Conservation (phyloP, 1,140 invertebrate genomes). For the Drosophila pectinifera region DNA sequence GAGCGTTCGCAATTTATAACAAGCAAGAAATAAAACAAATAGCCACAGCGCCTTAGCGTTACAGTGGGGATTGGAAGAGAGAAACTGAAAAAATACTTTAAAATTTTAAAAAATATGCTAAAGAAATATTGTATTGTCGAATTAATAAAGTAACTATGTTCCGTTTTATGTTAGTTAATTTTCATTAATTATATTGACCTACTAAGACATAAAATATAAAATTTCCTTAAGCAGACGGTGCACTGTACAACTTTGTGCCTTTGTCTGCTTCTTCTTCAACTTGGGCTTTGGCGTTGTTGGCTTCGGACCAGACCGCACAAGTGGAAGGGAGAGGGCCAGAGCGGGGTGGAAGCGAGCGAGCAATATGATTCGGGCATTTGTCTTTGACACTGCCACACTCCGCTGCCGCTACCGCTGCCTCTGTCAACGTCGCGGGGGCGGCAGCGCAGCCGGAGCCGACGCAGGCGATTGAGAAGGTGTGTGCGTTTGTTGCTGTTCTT, state of each 20-base stretch:
- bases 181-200: neutral
- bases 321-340: constrained; percentile 21
- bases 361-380: constrained; percentile 75
- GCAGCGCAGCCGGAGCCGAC: constrained; percentile 27
- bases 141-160: neutral
- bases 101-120: neutral
- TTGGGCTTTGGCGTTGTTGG: constrained; percentile 50
- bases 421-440: constrained; percentile 33
- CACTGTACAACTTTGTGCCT: constrained; percentile 34
- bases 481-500: constrained; percentile 51
- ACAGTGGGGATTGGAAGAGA: constrained; percentile 4
- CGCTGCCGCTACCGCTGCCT: constrained; percentile 28
- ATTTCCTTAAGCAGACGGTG: neutral
- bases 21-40: constrained; percentile 49
- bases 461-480: constrained; percentile 68
- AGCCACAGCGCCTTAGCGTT: constrained; percentile 25
- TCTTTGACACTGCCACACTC: constrained; percentile 67
- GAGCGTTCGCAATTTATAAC: constrained; percentile 48
- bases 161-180: neutral
- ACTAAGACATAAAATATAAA: constrained; percentile 1
- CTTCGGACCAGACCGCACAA: constrained; percentile 42
- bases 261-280: constrained; percentile 30
- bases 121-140: too few species aligned
- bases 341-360: constrained; percentile 13
- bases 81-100: neutral